Conservation (phyloP, 2,888 invertebrate genomes). For the Rhaphigaster nebulosa region DNA sequence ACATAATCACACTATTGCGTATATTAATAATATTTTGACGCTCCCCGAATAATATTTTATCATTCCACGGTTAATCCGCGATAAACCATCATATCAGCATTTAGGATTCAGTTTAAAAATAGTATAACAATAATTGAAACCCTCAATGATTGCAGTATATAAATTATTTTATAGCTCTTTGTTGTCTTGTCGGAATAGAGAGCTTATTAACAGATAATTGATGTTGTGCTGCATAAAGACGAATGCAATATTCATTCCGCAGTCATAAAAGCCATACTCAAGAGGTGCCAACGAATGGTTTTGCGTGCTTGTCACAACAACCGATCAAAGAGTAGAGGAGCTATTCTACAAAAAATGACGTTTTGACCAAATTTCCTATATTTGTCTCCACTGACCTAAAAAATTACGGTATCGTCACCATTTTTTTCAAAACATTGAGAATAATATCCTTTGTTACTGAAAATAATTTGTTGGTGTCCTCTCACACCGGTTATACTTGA, state of each 20-base stretch:
- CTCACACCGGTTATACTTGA: too few species aligned
- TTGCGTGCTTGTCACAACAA: too few species aligned
- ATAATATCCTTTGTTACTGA: too few species aligned
- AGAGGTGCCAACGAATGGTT: neutral
- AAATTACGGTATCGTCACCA: too few species aligned
- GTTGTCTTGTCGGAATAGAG: neutral
- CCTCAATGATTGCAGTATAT: neutral
- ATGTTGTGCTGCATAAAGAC: neutral
- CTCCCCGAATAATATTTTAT: neutral
- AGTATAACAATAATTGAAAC: neutral
- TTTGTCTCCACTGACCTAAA: too few species aligned
- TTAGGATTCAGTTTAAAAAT: neutral
- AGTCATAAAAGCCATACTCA: neutral
- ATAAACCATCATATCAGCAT: neutral
- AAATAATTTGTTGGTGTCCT: too few species aligned
- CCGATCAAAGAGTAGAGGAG: too few species aligned
- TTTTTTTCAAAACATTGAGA: too few species aligned
- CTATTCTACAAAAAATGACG: too few species aligned
- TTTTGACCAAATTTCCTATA: too few species aligned
- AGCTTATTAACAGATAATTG: neutral
- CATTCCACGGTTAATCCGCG: neutral
- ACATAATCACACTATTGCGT: neutral
- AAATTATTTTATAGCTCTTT: neutral
- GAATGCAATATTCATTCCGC: slow-evolving; percentile 14
- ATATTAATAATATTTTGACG: neutral